phyloP scores from a whole-genome alignment of 2,888 invertebrate genomes.

The Phyllotreta striolata region DNA sequence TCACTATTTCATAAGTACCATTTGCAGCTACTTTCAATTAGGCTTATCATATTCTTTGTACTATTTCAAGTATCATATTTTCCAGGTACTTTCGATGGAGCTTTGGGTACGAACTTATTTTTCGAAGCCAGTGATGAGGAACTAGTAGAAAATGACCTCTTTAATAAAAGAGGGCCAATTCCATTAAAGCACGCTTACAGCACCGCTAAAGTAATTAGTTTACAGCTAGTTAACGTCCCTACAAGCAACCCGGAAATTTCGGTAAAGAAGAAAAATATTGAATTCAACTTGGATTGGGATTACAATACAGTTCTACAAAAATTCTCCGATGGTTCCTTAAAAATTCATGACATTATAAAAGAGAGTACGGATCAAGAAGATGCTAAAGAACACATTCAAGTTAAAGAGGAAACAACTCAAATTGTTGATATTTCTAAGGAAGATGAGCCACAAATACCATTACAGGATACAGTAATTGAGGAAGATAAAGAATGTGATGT shows the following conservation, averaged over 20 bases:
- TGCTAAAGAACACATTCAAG: constrained; percentile 19
- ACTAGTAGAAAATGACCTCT: constrained; percentile 41
- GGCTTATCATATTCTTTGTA: no score
- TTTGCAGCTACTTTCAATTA: no score
- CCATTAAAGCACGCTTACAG: constrained; percentile 69
- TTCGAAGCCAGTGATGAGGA: constrained; percentile 71
- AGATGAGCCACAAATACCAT: constrained; percentile 21
- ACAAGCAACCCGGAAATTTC: constrained; percentile 42
- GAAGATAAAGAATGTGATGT: constrained; percentile 14
- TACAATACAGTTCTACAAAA: constrained; percentile 54
- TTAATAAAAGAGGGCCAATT: constrained; percentile 63
- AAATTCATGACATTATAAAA: constrained; percentile 49
- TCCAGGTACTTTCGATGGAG: constrained; percentile 72
- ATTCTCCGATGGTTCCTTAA: constrained; percentile 52
- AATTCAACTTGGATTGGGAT: constrained; percentile 52
- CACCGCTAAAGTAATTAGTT: constrained; percentile 71
- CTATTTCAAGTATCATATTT: no score
- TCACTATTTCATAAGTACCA: neutral
- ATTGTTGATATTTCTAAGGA: constrained; percentile 21
- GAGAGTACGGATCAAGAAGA: constrained; percentile 24
- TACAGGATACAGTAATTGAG: constrained; percentile 9
- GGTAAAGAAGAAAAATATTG: constrained; percentile 46
- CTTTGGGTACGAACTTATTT: constrained; percentile 77
- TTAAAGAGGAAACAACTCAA: neutral
- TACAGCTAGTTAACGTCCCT: constrained; percentile 73